These are phyloP conservation scores for Cerceris rybyensis DNA, from an alignment of 2,888 invertebrate species.

Conservation along the genomic window DNA sequence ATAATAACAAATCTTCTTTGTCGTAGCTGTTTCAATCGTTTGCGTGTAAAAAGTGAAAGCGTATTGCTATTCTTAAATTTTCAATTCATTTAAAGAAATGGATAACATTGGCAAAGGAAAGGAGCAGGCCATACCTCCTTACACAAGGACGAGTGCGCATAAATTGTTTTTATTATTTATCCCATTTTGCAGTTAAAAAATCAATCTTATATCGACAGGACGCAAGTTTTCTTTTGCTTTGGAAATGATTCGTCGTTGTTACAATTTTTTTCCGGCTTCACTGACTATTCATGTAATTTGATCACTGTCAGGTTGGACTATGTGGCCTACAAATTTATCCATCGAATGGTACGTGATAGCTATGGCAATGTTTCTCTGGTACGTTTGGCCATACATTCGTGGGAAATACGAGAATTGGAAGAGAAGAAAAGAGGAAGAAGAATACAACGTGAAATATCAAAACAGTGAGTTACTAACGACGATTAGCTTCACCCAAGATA, in stretches of 20 bases:
- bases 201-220: too few relatives aligned
- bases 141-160: conserved; percentile 17
- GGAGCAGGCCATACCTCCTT: background rate
- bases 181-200: background rate
- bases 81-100: conserved; percentile 2
- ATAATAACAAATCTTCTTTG: too few relatives aligned
- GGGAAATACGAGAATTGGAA: conserved; percentile 77
- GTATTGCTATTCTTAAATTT: background rate
- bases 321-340: conserved; percentile 69
- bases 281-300: too few relatives aligned
- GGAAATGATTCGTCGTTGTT: too few relatives aligned
- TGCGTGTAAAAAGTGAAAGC: background rate
- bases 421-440: conserved; percentile 74
- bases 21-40: too few relatives aligned
- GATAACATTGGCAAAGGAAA: background rate
- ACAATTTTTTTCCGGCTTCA: too few relatives aligned
- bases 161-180: background rate
- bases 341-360: conserved; percentile 81
- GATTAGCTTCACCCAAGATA: background rate
- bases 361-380: conserved; percentile 69
- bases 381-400: conserved; percentile 77
- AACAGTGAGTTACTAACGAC: conserved; percentile 78
- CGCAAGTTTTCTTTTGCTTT: background rate
- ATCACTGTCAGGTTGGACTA: conserved; percentile 13
- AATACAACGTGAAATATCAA: conserved; percentile 82